A percentile compares a stretch with the other conserved stretches of the same genome.
Conservation (phyloP, 2,113 vertebrate species). For the Lipotes vexillifer region DNA sequence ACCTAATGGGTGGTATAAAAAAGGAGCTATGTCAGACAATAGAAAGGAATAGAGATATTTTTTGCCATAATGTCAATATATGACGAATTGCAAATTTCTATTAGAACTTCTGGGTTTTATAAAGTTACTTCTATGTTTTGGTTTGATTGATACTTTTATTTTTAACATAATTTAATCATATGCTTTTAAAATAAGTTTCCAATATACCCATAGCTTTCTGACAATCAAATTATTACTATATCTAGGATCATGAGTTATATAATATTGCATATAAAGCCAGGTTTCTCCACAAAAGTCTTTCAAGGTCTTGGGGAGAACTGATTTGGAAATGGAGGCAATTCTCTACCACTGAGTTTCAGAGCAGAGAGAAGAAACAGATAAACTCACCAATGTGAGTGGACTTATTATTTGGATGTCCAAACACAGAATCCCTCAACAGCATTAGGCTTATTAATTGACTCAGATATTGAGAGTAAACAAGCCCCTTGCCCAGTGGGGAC, state of each 20-base stretch:
- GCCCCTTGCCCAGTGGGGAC: not conserved
- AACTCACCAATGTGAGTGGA: not conserved
- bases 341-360: not conserved
- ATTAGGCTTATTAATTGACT: slow-evolving; percentile 13
- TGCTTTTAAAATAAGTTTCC: not conserved
- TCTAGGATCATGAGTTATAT: not conserved
- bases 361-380: not conserved
- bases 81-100: not conserved
- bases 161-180: not conserved
- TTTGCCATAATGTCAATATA: not conserved
- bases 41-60: not conserved
- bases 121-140: not conserved
- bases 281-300: not conserved
- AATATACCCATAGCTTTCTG: not conserved
- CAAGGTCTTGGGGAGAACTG: not conserved
- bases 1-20: not conserved
- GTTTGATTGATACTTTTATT: not conserved
- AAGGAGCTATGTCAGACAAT: not conserved
- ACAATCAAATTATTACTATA: not conserved
- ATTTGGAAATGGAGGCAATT: not conserved
- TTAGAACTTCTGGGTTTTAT: not conserved
- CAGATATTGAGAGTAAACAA: not conserved
- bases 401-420: not conserved
- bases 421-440: not conserved
- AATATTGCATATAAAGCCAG: not conserved